Evolutionary conservation across 2,888 invertebrate genomes (phyloP), one percentile per base, ranked within the genome.

Genomic region (Anticlea derivata): DNA sequence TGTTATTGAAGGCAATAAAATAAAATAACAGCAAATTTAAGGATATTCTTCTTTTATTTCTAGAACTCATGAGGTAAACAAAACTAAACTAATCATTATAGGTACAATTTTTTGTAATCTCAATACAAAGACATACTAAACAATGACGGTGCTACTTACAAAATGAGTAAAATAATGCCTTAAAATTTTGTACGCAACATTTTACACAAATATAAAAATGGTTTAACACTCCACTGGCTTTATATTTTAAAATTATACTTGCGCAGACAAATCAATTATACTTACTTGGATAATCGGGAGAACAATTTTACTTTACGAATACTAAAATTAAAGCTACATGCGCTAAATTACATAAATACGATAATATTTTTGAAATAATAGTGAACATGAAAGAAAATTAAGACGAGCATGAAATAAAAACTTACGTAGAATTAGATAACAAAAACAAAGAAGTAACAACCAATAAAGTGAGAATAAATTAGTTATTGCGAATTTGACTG

Each of bases 1-100:
- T n/a, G n/a, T n/a, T n/a, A n/a, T n/a, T n/a, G n/a, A n/a, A n/a
- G n/a, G n/a, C n/a, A n/a, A n/a, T n/a, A n/a, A 66, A 78, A 78
- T 68, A 69, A 79, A 80, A 80, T 64, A 7, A 51, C 65, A 63
- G 0, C 41, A 30, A 49, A 43, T 63, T 7, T 73, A 80, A 76
- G 80, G 78, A 86, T 86, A 86, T 80, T 86, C 78, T 84, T 73
- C 76, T 88, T 89, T 89, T 82, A 80, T 90, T 85, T 80, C 89
- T 90, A 90, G 80, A 88, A 86, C 81, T 87, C 88, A 88, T 90
- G 89, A 90, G 89, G 89, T 89, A 90, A 89, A 88, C 86, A 87
- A 86, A 73, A 75, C 89, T 88, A 87, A 76, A 78, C 85, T 88
- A 86, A 50, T 50, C 60, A 59, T 59, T 43, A 48, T 20, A 41